Evolutionary conservation across 2,888 invertebrate genomes (phyloP).

Genomic region (Balanococcus diminutus): DNA sequence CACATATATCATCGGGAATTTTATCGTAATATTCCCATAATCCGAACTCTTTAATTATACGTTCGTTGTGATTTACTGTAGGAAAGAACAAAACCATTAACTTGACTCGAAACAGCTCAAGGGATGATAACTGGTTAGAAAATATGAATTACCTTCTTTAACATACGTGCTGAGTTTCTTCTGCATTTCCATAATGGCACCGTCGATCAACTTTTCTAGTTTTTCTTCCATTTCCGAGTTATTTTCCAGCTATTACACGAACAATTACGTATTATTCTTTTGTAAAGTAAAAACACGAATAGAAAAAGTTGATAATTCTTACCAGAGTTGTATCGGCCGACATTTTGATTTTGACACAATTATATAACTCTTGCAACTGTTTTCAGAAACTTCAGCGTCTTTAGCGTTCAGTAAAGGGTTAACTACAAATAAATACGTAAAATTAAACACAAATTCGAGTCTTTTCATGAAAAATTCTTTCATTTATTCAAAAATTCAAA

Average conservation of each 20-base stretch:
- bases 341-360: no score
- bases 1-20: neutral
- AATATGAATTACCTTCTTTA: neutral
- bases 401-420: no score
- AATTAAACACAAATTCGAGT: no score
- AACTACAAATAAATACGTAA: no score
- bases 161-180: neutral
- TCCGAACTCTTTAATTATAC: slow-evolving; percentile 22
- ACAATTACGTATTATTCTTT: no score
- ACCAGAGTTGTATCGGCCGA: neutral
- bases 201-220: neutral
- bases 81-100: neutral
- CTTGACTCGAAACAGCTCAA: neutral
- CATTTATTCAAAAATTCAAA: no score
- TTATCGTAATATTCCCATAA: neutral
- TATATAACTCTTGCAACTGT: no score
- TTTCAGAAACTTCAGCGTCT: no score
- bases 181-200: neutral
- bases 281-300: no score
- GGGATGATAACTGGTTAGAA: no score
- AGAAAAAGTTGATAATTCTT: neutral
- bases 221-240: neutral
- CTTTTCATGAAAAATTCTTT: no score
- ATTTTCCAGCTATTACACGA: neutral
- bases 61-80: neutral